Evolutionary conservation across 2,113 vertebrate genomes (phyloP).

Genomic region (Galbula dea): DNA sequence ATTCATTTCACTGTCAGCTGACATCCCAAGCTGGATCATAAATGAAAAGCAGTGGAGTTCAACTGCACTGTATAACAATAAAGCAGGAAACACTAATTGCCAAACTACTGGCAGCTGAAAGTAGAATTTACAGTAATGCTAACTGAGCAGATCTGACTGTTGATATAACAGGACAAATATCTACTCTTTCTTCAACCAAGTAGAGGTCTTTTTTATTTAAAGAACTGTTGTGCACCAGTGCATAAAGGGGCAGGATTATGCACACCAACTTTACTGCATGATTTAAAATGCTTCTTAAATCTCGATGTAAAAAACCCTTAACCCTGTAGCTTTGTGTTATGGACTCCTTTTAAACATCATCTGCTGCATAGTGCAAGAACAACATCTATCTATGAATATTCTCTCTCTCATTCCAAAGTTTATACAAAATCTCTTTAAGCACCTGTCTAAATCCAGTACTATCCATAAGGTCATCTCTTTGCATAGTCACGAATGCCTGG

Average conservation of each 20-base stretch:
- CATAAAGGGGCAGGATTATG: not conserved
- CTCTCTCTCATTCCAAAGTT: not conserved
- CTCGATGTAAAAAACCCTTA: not conserved
- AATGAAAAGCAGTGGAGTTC: slow-evolving; percentile 36
- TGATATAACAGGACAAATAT: not conserved
- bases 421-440: not conserved
- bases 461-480: not conserved
- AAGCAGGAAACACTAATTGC: slow-evolving; percentile 46
- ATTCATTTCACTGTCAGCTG: slow-evolving; percentile 40
- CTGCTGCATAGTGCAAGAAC: not conserved
- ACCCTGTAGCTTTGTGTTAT: not conserved
- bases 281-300: not conserved
- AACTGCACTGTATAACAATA: slow-evolving; percentile 37
- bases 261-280: not conserved
- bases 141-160: slow-evolving; percentile 34
- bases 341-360: not conserved
- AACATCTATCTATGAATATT: not conserved
- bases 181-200: not conserved
- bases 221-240: not conserved
- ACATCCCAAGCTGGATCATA: slow-evolving; percentile 43
- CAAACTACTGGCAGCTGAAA: slow-evolving; percentile 34
- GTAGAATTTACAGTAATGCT: slow-evolving; percentile 37
- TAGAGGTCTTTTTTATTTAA: not conserved
- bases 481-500: not conserved
- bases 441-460: not conserved